Evolutionary conservation across 2,113 vertebrate species (phyloP).

Genomic region (Pluvianellus socialis): DNA sequence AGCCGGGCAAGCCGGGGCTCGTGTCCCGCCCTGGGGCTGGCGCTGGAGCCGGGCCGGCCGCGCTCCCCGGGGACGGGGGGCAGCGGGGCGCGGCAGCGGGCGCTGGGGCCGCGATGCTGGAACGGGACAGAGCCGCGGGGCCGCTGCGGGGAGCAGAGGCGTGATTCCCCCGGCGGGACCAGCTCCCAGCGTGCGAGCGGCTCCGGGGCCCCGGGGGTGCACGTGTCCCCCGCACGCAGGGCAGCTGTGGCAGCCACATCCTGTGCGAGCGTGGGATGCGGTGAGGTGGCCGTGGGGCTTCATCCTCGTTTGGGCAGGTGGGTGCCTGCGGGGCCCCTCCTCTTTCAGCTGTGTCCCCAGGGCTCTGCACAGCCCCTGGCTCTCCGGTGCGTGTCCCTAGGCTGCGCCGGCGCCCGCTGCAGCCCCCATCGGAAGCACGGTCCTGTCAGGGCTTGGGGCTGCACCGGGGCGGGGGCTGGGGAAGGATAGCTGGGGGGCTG

Average conservation of each 20-base stretch:
- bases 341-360: neutral
- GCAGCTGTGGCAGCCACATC: neutral
- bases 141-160: neutral
- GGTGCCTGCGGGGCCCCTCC: neutral
- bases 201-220: neutral
- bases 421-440: rapidly evolving
- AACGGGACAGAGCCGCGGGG: neutral
- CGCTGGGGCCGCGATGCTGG: neutral
- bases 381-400: rapidly evolving
- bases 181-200: rapidly evolving
- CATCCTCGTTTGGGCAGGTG: neutral
- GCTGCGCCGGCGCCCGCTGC: neutral
- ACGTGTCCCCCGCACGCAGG: rapidly evolving
- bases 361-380: neutral
- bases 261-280: neutral
- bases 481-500: neutral
- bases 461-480: neutral
- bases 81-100: neutral
- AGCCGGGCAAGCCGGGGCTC: neutral
- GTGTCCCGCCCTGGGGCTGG: neutral
- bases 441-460: neutral
- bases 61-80: neutral
- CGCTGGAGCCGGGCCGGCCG: neutral
- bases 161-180: neutral
- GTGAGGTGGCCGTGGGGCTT: neutral